Evolutionary conservation across 2,888 invertebrate species (phyloP).

Genomic region (Labia minor): DNA sequence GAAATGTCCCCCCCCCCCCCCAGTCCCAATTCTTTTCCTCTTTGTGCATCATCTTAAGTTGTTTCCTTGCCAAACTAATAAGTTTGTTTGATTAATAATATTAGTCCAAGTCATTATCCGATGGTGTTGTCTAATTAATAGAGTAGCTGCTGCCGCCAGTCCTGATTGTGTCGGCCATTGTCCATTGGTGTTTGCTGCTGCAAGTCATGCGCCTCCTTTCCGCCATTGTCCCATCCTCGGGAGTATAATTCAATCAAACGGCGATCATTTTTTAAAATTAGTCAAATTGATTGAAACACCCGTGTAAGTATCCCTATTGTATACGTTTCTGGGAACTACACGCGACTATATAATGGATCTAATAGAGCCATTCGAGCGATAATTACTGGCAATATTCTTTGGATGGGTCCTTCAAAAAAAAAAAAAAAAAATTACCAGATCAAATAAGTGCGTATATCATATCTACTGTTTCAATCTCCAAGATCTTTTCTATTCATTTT

Average conservation of each 20-base stretch:
- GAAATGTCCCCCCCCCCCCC: no score
- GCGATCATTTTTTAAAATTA: conserved; percentile 13
- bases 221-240: not conserved
- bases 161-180: not conserved
- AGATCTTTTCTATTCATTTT: no score
- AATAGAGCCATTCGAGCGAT: not conserved
- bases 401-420: not conserved
- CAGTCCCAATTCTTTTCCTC: no score
- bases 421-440: not conserved
- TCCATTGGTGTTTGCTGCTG: not conserved
- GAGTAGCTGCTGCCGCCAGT: no score
- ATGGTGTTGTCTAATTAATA: not conserved
- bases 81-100: not conserved
- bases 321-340: not conserved
- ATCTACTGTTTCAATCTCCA: no score
- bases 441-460: no score
- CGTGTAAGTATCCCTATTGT: conserved; percentile 6
- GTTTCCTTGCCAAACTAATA: not conserved
- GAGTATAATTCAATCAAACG: not conserved
- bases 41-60: no score
- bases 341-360: not conserved
- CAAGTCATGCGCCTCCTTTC: conserved; percentile 8
- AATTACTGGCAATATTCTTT: conserved; percentile 6
- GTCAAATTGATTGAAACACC: conserved; percentile 13
- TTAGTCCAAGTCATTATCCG: not conserved